Evolutionary conservation across 2,797 vertebrate genomes (phyloP), one percentile per base, ranked within the genome.

Genomic region (Glyptemys insculpta): DNA sequence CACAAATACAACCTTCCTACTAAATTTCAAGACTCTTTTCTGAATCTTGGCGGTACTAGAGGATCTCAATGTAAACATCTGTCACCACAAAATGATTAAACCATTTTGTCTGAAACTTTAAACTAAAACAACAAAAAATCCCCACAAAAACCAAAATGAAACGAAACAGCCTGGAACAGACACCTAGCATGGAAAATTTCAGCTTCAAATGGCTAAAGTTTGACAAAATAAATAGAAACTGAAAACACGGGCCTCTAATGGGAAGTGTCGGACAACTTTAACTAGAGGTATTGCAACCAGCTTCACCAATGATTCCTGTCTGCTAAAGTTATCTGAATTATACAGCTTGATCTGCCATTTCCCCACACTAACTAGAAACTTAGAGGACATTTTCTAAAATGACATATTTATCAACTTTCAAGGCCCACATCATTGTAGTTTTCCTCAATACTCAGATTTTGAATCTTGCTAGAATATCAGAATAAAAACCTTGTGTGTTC

Each of bases 261-360:
- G 86, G 12, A 91, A 83, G 79, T 62, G 81, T 83, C 2, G 0
- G 56, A 47, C 47, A 92, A 85, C n/a, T 56, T 74, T 86, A 59
- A 89, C 54, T 87, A 83, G 83, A 85, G 81, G 83, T 76, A 88
- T 14, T 79, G 52, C 83, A 85, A 93, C 5, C 52, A 92, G 49
- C 11, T 81, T 14, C 82, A 95, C 81, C 87, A 95, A 94, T 90
- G 91, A 96, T 94, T 90, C 90, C 85, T 83, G 41, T 92, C n/a
- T 83, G 89, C 44, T 95, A 72, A 94, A 79, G 62, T 88, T 96
- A 92, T 89, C 37, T 81, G 7, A 21, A 50, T 90, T 94, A 92
- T 92, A 59, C 25, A 72, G 83, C 88, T 81, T 93, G 79, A 94
- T 97, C 81, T 91, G 76, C 11, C 93, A 91, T 95, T 95, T 91